A percentile compares a stretch with the other conserved stretches of the same genome.
These are phyloP conservation scores for Hestina assimilis DNA, from an alignment of 1,140 invertebrate species.

Conservation along the genomic window DNA sequence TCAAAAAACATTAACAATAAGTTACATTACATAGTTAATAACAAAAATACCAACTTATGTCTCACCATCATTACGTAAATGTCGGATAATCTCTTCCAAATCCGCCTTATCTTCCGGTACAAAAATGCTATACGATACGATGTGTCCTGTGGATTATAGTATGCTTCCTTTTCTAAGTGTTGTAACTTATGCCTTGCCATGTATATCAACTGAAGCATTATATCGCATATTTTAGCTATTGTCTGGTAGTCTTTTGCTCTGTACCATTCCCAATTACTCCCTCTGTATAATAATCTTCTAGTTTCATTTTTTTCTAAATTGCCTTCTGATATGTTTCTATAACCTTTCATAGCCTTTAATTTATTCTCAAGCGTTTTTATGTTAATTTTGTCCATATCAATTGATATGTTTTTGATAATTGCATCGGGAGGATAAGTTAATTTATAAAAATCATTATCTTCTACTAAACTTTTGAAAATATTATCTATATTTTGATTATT, in stretches of 20 bases:
- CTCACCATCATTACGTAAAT: slow-evolving; percentile 21
- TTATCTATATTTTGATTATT: slow-evolving; percentile 6
- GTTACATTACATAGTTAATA: too few species aligned
- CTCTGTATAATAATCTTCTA: slow-evolving; percentile 17
- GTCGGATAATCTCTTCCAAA: slow-evolving; percentile 35
- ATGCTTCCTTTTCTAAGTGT: slow-evolving; percentile 29
- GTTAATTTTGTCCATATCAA: slow-evolving; percentile 45
- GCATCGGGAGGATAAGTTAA: slow-evolving; percentile 4
- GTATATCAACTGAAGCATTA: slow-evolving; percentile 43
- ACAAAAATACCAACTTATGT: slow-evolving; percentile 4
- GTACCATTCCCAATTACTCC: neutral
- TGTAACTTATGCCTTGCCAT: slow-evolving; percentile 46
- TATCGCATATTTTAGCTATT: slow-evolving; percentile 36
- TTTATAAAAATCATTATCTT: neutral
- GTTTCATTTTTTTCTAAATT: slow-evolving; percentile 20
- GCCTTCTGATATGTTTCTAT: neutral
- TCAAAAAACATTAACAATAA: too few species aligned
- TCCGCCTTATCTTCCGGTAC: slow-evolving; percentile 28
- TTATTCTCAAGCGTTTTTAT: slow-evolving; percentile 34
- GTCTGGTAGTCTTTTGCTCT: slow-evolving; percentile 2
- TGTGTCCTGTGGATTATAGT: slow-evolving; percentile 38
- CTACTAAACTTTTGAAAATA: slow-evolving; percentile 23
- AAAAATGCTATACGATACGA: slow-evolving; percentile 47
- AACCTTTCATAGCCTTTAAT: slow-evolving; percentile 11
- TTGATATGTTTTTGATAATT: slow-evolving; percentile 29